Evolutionary conservation across 2,888 invertebrate genomes (phyloP).

Genomic region (Tinea trinotella): DNA sequence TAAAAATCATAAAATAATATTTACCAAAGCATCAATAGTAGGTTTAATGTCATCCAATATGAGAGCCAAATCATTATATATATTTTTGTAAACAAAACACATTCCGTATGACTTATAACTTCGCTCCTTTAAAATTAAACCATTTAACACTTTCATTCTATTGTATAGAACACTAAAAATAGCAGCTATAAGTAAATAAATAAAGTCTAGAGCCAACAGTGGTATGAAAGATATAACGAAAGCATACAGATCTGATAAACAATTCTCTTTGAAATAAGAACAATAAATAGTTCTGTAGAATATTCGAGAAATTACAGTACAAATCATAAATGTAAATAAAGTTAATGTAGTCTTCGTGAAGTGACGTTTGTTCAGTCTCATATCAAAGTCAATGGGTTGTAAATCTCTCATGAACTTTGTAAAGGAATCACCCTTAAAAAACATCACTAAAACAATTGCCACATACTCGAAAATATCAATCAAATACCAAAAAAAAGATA

Average conservation of each 20-base stretch:
- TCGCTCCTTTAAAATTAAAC: not conserved
- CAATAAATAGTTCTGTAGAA: not conserved
- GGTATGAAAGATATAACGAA: not conserved
- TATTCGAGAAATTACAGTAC: not conserved
- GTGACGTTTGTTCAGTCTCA: not conserved
- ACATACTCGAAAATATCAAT: not conserved
- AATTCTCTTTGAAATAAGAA: not conserved
- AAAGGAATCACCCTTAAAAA: not conserved
- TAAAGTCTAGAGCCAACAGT: not conserved
- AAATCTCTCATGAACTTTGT: not conserved
- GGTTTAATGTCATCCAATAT: not conserved
- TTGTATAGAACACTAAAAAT: not conserved
- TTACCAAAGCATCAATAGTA: not conserved
- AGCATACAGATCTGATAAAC: not conserved
- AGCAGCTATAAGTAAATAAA: not conserved
- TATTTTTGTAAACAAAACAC: not conserved
- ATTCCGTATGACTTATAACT: not conserved
- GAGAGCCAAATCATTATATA: not conserved
- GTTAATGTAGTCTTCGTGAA: not conserved
- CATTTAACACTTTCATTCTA: not conserved
- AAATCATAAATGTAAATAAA: not conserved
- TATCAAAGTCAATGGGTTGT: not conserved
- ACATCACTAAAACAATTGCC: not conserved
- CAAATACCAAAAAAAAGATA: not conserved
- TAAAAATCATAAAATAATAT: no score